Evolutionary conservation across 2,113 vertebrate genomes (phyloP).

Genomic region (Atlantisia rogersi): DNA sequence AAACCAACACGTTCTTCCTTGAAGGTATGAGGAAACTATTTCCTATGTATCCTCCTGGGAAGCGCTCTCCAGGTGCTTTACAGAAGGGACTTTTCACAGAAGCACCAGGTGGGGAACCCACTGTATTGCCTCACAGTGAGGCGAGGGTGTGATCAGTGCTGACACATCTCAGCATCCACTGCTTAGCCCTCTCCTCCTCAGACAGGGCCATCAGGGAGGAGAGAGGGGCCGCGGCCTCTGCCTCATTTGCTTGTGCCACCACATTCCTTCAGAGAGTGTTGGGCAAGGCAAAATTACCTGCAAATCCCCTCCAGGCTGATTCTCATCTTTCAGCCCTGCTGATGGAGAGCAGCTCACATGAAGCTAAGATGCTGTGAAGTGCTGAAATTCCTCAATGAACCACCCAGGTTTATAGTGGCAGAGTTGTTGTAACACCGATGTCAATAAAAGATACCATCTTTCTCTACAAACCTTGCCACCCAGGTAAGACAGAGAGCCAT

Average conservation of each 20-base stretch:
- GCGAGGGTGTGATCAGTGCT: background rate
- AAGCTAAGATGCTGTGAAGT: background rate
- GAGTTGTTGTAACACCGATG: background rate
- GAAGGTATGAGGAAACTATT: background rate
- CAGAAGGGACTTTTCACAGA: background rate
- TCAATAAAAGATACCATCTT: slow-evolving; percentile 52
- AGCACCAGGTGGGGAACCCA: background rate
- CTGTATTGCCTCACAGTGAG: accelerated
- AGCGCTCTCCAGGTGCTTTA: accelerated
- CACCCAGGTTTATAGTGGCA: slow-evolving; percentile 34
- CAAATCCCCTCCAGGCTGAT: background rate
- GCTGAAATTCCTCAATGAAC: slow-evolving; percentile 55
- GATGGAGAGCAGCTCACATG: background rate
- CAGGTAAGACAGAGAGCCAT: slow-evolving; percentile 36
- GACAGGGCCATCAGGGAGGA: background rate
- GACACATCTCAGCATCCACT: background rate
- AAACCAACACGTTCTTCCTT: background rate
- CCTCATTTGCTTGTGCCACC: background rate
- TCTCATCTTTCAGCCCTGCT: background rate
- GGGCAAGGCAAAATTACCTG: slow-evolving; percentile 4
- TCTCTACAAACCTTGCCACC: slow-evolving; percentile 37
- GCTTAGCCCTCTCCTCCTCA: background rate
- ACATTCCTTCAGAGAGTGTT: background rate
- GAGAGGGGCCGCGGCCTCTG: background rate
- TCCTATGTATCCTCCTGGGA: background rate